These are phyloP conservation scores for Drosophila asahinai DNA, from an alignment of 1,140 invertebrate species.

Conservation along the genomic window DNA sequence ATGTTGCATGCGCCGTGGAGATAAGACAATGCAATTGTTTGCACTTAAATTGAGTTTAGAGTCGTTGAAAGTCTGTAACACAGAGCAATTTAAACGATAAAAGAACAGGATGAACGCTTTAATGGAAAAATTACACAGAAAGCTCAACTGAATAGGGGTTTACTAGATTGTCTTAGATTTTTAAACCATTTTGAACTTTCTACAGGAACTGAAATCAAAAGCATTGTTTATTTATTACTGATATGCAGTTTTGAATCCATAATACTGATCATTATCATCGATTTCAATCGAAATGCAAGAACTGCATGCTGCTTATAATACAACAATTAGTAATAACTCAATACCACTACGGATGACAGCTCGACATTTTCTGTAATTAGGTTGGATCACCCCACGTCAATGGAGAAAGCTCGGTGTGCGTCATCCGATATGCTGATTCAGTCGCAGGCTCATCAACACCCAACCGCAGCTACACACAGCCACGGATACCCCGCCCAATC, in stretches of 20 bases:
- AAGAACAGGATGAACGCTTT: slow-evolving; percentile 3
- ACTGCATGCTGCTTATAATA: not conserved
- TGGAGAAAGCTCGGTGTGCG: slow-evolving; percentile 33
- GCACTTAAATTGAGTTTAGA: slow-evolving; percentile 39
- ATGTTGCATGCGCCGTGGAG: slow-evolving; percentile 30
- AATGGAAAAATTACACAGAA: slow-evolving; percentile 14
- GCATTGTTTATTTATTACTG: too few relatives aligned
- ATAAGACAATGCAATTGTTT: slow-evolving; percentile 49
- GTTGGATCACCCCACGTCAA: slow-evolving; percentile 15
- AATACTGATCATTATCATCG: not conserved
- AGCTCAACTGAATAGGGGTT: not conserved
- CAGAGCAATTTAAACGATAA: slow-evolving; percentile 31
- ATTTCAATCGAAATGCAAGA: not conserved
- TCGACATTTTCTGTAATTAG: slow-evolving; percentile 28
- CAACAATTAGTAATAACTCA: slow-evolving; percentile 20
- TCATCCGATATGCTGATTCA: slow-evolving; percentile 40
- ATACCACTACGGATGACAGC: slow-evolving; percentile 1
- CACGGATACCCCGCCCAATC: slow-evolving; percentile 1
- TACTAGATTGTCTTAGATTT: not conserved
- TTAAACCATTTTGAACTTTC: slow-evolving; percentile 2
- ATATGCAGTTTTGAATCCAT: too few relatives aligned
- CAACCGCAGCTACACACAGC: slow-evolving; percentile 16
- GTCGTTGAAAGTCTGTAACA: slow-evolving; percentile 14
- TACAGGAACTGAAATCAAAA: not conserved
- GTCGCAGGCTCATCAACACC: slow-evolving; percentile 18